These are phyloP conservation scores for Geotrupes spiniger DNA, from an alignment of 2,888 invertebrate genomes.

Conservation along the genomic window DNA sequence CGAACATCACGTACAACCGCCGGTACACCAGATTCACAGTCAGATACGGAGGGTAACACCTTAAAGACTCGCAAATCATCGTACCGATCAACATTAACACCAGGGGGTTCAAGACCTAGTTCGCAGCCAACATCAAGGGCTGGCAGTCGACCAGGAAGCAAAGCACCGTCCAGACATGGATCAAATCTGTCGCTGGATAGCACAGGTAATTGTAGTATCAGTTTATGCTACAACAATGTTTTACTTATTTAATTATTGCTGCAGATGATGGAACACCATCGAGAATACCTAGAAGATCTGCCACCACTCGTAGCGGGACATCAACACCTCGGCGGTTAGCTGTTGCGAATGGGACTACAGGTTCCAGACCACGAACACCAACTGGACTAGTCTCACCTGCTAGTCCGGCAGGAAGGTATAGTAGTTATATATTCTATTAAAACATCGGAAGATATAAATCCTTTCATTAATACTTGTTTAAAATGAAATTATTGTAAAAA, in stretches of 20 bases:
- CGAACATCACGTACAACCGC: slow-evolving; percentile 58
- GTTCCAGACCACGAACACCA: slow-evolving; percentile 69
- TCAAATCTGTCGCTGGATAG: slow-evolving; percentile 89
- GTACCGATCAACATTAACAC: slow-evolving; percentile 67
- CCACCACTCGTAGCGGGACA: slow-evolving; percentile 51
- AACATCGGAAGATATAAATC: background rate
- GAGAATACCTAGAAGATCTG: slow-evolving; percentile 74
- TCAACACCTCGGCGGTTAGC: slow-evolving; percentile 59
- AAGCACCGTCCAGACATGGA: slow-evolving; percentile 90
- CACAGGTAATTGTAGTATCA: slow-evolving; percentile 74
- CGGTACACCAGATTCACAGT: slow-evolving; percentile 85
- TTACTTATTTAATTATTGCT: slow-evolving; percentile 16
- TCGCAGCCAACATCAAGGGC: slow-evolving; percentile 83
- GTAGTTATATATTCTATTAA: background rate
- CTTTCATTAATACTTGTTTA: slow-evolving; percentile 3
- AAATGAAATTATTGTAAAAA: slow-evolving; percentile 8
- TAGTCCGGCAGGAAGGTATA: slow-evolving; percentile 68
- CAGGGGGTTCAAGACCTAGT: slow-evolving; percentile 70
- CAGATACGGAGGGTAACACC: slow-evolving; percentile 79
- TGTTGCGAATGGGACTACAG: slow-evolving; percentile 52
- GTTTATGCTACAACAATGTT: background rate
- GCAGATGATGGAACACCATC: slow-evolving; percentile 77
- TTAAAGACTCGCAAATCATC: slow-evolving; percentile 68
- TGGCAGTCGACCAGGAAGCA: slow-evolving; percentile 81
- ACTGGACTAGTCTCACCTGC: slow-evolving; percentile 76